These are phyloP conservation scores for Noctua janthina DNA, from an alignment of 2,888 invertebrate genomes.

Conservation along the genomic window DNA sequence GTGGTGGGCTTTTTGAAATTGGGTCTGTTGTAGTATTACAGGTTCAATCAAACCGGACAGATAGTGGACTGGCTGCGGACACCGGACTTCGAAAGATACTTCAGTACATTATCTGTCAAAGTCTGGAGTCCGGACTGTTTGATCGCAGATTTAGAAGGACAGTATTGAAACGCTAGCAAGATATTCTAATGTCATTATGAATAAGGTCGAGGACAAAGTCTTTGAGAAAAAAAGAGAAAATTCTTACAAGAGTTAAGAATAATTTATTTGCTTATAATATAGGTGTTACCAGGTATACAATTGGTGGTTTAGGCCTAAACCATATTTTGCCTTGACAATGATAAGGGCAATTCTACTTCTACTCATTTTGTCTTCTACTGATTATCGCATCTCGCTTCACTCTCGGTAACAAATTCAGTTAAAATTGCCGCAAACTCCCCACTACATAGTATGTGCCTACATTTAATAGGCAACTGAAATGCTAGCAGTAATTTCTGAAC, in stretches of 20 bases:
- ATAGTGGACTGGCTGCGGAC: background rate
- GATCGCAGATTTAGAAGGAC: background rate
- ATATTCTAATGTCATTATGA: background rate
- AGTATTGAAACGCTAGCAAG: background rate
- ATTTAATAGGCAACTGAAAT: background rate
- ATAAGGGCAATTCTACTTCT: no score
- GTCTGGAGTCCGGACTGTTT: background rate
- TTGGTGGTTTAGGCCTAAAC: no score
- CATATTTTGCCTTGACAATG: no score
- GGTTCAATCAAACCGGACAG: background rate
- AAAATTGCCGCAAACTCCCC: background rate
- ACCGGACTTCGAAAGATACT: background rate
- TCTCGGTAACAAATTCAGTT: background rate
- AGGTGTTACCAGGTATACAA: no score
- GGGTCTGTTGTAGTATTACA: background rate
- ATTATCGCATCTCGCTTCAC: no score
- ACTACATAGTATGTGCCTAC: background rate
- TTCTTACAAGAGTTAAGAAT: no score
- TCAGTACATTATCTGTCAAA: background rate
- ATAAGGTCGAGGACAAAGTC: background rate
- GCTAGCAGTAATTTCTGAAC: conserved; percentile 15
- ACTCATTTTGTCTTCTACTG: no score
- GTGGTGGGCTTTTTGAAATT: background rate
- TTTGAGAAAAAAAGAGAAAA: no score
- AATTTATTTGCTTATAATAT: no score